Conservation (phyloP, 2,797 vertebrate species). For the Falco cherrug region DNA sequence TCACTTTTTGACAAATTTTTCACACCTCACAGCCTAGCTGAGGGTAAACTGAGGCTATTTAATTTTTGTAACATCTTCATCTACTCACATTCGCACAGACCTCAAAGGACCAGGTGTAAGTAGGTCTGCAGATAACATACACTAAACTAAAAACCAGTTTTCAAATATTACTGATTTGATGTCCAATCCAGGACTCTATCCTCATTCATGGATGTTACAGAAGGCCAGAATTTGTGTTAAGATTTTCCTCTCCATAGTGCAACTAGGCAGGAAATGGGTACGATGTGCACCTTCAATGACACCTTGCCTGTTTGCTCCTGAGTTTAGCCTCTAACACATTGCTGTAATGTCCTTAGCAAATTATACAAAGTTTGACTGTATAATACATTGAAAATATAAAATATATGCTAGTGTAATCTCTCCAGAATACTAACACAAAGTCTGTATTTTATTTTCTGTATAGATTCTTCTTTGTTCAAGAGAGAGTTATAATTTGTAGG, state of each 20-base stretch:
- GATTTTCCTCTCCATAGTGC: not conserved
- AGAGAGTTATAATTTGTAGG: not conserved
- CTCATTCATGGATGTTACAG: not conserved
- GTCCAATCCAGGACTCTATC: not conserved
- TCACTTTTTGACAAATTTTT: not conserved
- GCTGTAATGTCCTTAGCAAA: not conserved
- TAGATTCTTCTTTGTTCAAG: not conserved
- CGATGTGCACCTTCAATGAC: not conserved
- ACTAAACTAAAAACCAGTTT: not conserved
- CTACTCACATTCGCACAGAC: not conserved
- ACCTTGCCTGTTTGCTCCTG: not conserved
- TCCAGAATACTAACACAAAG: not conserved
- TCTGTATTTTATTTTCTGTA: not conserved
- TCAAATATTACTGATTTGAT: not conserved
- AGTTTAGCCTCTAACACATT: not conserved
- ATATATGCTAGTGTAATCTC: not conserved
- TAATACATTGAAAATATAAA: not conserved
- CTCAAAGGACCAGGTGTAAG: not conserved
- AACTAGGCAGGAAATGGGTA: not conserved
- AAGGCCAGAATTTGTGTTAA: not conserved
- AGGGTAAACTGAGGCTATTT: not conserved
- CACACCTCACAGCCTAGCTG: not conserved
- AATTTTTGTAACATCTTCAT: not conserved
- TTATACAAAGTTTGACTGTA: not conserved
- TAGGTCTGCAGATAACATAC: not conserved